phyloP scores from a whole-genome alignment of 2,888 invertebrate species.

The Xestia ashworthii region DNA sequence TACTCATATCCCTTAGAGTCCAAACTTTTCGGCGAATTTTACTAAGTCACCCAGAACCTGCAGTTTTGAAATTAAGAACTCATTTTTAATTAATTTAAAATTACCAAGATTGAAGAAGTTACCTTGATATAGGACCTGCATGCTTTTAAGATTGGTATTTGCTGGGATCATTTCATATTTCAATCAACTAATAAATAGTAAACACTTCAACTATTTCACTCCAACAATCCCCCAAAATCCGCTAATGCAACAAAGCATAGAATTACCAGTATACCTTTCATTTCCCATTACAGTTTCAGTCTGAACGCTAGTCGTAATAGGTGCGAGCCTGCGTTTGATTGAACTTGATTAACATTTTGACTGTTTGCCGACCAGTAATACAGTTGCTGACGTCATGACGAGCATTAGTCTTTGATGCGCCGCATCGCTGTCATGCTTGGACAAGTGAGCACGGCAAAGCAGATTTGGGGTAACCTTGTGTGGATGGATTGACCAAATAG shows the following conservation, averaged over 20 bases:
- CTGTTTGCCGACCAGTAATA: slow-evolving; percentile 74
- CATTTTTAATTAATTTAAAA: not conserved
- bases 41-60: not conserved
- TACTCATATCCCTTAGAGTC: not conserved
- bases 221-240: not conserved
- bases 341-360: slow-evolving; percentile 91
- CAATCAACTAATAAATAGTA: too few species aligned
- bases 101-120: not conserved
- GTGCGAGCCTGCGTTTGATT: slow-evolving; percentile 90
- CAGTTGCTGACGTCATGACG: slow-evolving; percentile 55
- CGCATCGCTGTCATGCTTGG: slow-evolving; percentile 53
- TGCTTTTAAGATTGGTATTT: not conserved
- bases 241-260: slow-evolving; percentile 12
- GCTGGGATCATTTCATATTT: not conserved
- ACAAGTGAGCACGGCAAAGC: slow-evolving; percentile 58
- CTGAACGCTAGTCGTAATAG: slow-evolving; percentile 11
- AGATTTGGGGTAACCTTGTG: slow-evolving; percentile 38
- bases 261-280: slow-evolving; percentile 10
- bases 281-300: slow-evolving; percentile 30
- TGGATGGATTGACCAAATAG: slow-evolving; percentile 23
- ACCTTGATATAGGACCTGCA: not conserved
- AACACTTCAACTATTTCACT: not conserved
- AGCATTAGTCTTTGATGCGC: slow-evolving; percentile 54
- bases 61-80: not conserved
- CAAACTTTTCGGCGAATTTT: not conserved